Percentiles rank a stretch among this genome's conserved stretches.
Evolutionary conservation across 2,888 invertebrate genomes (phyloP).

Genomic region (Cartodere bifasciata): DNA sequence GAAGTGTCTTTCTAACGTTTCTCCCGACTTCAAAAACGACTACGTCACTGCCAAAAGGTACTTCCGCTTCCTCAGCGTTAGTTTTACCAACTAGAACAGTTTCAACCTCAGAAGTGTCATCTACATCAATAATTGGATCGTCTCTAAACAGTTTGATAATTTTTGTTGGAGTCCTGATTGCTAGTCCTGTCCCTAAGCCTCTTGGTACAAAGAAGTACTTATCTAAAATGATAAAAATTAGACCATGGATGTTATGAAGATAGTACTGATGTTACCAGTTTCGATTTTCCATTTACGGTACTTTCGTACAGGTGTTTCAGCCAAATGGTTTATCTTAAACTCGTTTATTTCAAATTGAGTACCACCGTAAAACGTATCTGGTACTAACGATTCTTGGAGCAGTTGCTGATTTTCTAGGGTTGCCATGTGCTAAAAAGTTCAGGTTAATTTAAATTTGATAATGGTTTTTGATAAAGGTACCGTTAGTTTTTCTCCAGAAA

Average conservation of each 20-base stretch:
- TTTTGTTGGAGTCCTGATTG: constrained; percentile 29
- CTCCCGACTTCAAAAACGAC: constrained; percentile 28
- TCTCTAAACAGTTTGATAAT: constrained; percentile 23
- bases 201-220: constrained; percentile 27
- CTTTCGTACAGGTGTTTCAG: constrained; percentile 14
- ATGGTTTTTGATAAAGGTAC: no score
- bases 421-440: constrained; percentile 21
- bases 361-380: constrained; percentile 30
- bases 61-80: constrained; percentile 21
- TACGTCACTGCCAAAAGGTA: constrained; percentile 29
- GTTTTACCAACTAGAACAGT: constrained; percentile 21
- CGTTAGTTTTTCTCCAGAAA: constrained; percentile 24
- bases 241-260: not conserved
- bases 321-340: constrained; percentile 18
- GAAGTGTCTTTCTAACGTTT: constrained; percentile 23
- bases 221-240: constrained; percentile 16
- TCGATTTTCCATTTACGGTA: constrained; percentile 25
- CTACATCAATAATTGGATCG: constrained; percentile 14
- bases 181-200: constrained; percentile 28
- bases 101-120: constrained; percentile 18
- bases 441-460: no score
- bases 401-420: constrained; percentile 23
- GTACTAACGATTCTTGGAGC: constrained; percentile 26
- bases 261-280: constrained; percentile 15
- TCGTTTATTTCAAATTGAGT: constrained; percentile 20